Conservation (phyloP, 2,888 invertebrate genomes). For the Tenthredo distinguenda region DNA sequence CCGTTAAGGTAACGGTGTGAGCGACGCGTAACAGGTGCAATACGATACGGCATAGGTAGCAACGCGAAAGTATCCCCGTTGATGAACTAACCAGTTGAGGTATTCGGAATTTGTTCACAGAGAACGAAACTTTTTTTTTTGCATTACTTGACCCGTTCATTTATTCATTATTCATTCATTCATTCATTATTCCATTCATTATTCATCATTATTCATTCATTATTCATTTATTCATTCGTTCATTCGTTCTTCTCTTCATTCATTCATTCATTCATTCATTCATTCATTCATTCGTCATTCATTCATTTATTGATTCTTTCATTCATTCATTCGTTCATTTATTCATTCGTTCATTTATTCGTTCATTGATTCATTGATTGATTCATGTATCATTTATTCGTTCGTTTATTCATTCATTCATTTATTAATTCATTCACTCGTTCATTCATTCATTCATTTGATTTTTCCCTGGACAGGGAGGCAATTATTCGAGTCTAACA, state of each 20-base stretch:
- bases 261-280: not conserved
- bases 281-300: not conserved
- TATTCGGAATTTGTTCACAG: not conserved
- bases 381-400: not conserved
- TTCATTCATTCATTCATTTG: not conserved
- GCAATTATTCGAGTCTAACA: not conserved
- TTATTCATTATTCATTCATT: not conserved
- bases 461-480: not conserved
- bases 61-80: not conserved
- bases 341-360: not conserved
- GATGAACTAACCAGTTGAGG: not conserved
- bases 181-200: not conserved
- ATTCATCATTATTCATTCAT: no score
- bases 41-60: not conserved
- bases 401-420: not conserved
- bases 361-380: not conserved
- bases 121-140: not conserved
- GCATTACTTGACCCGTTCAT: not conserved
- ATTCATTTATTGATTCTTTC: not conserved
- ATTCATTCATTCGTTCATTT: not conserved
- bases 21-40: conserved; percentile 11
- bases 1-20: not conserved
- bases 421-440: not conserved
- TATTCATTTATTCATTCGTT: not conserved
- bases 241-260: not conserved